Percentiles rank a stretch among this genome's conserved stretches.
Conservation (phyloP, 2,888 invertebrate species). For the Amphipoea oculea region DNA sequence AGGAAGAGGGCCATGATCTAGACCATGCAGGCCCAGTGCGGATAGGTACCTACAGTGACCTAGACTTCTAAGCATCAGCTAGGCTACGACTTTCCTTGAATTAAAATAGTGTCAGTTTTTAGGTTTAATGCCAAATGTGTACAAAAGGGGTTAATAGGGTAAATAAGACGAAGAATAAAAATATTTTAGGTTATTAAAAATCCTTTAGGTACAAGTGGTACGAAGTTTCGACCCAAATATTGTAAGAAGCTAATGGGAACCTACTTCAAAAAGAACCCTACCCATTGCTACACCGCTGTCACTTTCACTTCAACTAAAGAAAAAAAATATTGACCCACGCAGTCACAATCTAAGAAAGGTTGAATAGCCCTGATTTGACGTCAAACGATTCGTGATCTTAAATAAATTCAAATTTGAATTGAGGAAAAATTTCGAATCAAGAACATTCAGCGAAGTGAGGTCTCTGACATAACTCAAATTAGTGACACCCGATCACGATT, state of each 20-base stretch:
- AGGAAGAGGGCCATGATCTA: too few relatives aligned
- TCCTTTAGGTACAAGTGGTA: neutral
- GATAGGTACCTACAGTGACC: too few relatives aligned
- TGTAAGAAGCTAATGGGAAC: slow-evolving; percentile 1
- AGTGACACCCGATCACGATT: slow-evolving; percentile 41
- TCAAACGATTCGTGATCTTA: slow-evolving; percentile 46
- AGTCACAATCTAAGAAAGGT: slow-evolving; percentile 14
- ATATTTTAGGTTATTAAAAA: too few relatives aligned
- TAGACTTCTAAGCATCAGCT: too few relatives aligned
- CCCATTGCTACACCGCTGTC: neutral
- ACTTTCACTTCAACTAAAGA: slow-evolving; percentile 18
- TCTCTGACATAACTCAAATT: slow-evolving; percentile 61
- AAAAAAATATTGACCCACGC: neutral
- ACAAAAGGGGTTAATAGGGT: neutral
- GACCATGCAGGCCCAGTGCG: too few relatives aligned
- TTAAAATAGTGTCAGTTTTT: neutral
- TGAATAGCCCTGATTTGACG: slow-evolving; percentile 35
- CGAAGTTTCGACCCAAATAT: neutral
- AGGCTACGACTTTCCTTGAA: neutral
- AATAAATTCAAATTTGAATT: slow-evolving; percentile 53
- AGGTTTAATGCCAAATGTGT: neutral
- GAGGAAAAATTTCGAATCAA: slow-evolving; percentile 44
- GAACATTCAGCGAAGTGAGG: slow-evolving; percentile 50
- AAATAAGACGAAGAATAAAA: neutral
- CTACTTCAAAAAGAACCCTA: slow-evolving; percentile 3